Evolutionary conservation across 2,888 invertebrate genomes (phyloP), one percentile per base, ranked within the genome.

Genomic region (Sturmia bella): DNA sequence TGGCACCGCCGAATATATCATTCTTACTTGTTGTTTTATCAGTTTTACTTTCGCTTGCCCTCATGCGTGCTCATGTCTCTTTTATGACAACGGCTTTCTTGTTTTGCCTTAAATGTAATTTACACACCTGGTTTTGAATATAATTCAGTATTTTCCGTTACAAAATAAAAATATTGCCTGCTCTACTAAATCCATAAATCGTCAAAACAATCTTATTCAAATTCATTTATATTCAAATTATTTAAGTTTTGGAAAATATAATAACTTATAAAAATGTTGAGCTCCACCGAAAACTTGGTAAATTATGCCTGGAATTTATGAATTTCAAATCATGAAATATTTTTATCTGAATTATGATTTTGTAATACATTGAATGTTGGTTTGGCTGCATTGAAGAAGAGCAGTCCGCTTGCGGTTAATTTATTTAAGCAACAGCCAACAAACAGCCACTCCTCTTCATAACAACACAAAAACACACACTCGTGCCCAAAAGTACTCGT

Each of bases 331-430:
- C 70, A 70, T 59, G 50, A 70, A 56, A 70, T 17, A 59, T 5
- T 24, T 59, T 59, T 59, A 50, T 70, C 39, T 41, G 15, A 72
- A 61, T 52, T 61, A 72, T 59, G 64, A 79, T 79, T 59, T 73
- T 73, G 78, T 78, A 72, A 72, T 68, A 43, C 24, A 52, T 24
- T 21, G 9, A 66, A 37, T 39, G 7, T 27, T 5, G 11, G 48
- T 48, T 15, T 48, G 0, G n/a, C n/a, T n/a, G n/a, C n/a, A n/a
- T 5, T 50, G 45, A 39, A 37, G 37, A 66, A 64, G 54, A 9
- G 21, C 11, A 15, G 32, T 32, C 32, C 32, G 54, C 12, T 21
- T 56, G 56, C 66, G 64, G 72, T 73, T 66, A 45, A 66, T 79
- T 70, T 59, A 73, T 32, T 52, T 45, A 43, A 68, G 6, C 50